Conservation (phyloP, 1,140 invertebrate genomes). For the Pseudomyrmex cubaensis region DNA sequence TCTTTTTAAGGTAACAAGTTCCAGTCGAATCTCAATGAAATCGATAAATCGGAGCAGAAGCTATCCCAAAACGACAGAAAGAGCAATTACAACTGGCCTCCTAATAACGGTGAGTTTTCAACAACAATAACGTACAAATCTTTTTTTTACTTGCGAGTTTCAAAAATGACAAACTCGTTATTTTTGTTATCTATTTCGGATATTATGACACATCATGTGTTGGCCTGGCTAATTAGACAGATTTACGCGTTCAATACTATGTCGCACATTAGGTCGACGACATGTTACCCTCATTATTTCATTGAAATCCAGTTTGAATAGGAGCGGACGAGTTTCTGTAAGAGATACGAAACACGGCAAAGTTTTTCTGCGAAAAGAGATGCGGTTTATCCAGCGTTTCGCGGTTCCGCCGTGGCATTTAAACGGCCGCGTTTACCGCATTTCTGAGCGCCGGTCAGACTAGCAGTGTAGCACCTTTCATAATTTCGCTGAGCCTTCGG, state of each 20-base stretch:
- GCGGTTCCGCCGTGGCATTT: conserved; percentile 63
- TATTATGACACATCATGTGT: neutral
- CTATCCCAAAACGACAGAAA: conserved; percentile 82
- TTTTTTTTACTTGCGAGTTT: neutral
- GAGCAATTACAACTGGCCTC: conserved; percentile 79
- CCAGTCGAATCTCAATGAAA: conserved; percentile 89
- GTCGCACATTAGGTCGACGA: conserved; percentile 23
- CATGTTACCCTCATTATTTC: neutral
- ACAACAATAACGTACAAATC: neutral
- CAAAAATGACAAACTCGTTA: no score
- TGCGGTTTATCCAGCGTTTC: conserved; percentile 68
- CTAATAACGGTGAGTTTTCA: conserved; percentile 77
- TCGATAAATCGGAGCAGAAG: conserved; percentile 90
- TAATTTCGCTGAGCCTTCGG: conserved; percentile 67
- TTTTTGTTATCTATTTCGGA: neutral
- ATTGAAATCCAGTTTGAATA: conserved; percentile 39
- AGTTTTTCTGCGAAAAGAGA: conserved; percentile 8
- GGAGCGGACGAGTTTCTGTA: conserved; percentile 7
- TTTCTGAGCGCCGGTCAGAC: conserved; percentile 47
- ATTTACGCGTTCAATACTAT: no score
- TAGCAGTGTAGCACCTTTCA: conserved; percentile 42
- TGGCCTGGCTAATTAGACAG: neutral
- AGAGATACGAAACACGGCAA: conserved; percentile 49
- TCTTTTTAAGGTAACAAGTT: conserved; percentile 87
- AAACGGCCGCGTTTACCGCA: conserved; percentile 42